Evolutionary conservation across 2,797 vertebrate species (phyloP), one percentile per base, ranked within the genome.

Genomic region (Geotrypetes seraphini): DNA sequence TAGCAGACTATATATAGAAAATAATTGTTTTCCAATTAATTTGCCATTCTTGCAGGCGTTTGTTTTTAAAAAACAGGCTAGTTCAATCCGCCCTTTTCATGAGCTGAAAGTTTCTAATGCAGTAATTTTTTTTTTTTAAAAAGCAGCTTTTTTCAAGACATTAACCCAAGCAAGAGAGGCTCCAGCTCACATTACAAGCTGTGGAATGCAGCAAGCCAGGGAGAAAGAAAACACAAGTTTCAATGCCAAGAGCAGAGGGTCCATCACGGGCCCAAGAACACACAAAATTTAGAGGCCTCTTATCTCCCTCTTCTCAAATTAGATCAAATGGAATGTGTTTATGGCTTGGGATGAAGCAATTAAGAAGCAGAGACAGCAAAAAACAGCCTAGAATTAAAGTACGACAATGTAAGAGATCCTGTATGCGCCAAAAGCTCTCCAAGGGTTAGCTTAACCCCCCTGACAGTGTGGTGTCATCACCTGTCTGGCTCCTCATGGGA

Each of bases 91-190:
- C 0, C 11, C 11, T 54, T 36, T 54, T 59, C 33, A 48, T 17
- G 57, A 59, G 31, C n/a, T 50, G 52, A 41, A 39, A 59, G 54
- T 54, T 59, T 3, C 16, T 25, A 13, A 51, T 31, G 41, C 20
- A 51, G 38, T 66, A 56, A 49, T 58, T 61, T 51, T 58, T 22
- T 41, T 58, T 61, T 51, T 58, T 22, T 41, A 3, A 39, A 48
- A 52, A 54, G n/a, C n/a, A n/a, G n/a, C n/a, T 13, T n/a, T 25
- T 57, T 53, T 53, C 50, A 42, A 51, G 43, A 55, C 27, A 23
- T 32, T 41, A 38, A 31, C 41, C 38, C 43, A 43, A 55, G 34
- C 7, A 56, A 15, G 18, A 44, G 30, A 58, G 45, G 50, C 39
- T 39, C 43, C 44, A 30, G 40, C 21, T 64, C 50, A 43, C 30